Evolutionary conservation across 2,797 vertebrate genomes (phyloP).

Genomic region (Falco peregrinus): DNA sequence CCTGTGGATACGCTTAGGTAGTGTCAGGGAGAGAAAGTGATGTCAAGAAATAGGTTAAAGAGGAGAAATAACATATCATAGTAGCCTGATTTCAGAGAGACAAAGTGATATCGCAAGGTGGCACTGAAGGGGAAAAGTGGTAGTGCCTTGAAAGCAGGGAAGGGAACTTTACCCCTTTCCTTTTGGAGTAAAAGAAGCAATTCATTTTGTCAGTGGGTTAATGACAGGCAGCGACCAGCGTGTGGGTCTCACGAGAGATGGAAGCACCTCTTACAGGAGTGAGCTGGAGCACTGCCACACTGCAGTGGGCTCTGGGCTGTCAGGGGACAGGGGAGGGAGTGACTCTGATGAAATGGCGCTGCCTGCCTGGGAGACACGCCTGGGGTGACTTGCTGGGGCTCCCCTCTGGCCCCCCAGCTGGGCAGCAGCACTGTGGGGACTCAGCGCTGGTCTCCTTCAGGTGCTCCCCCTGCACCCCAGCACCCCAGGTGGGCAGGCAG

Average conservation of each 20-base stretch:
- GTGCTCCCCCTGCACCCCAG: neutral
- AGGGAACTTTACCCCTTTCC: neutral
- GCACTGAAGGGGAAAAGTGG: neutral
- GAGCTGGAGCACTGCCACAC: neutral
- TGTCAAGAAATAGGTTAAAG: neutral
- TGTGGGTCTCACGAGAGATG: neutral
- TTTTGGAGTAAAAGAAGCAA: neutral
- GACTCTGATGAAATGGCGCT: neutral
- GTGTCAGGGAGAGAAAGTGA: neutral
- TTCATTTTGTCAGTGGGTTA: neutral
- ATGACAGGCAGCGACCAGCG: neutral
- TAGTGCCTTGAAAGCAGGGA: neutral
- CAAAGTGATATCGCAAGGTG: neutral
- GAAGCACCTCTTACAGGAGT: neutral
- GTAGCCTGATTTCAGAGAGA: neutral
- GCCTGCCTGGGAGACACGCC: neutral
- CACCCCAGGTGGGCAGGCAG: neutral
- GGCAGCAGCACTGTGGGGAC: neutral
- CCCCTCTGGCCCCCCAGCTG: neutral
- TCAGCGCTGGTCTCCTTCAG: neutral
- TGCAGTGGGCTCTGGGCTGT: neutral
- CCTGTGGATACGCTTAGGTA: neutral
- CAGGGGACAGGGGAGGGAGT: neutral
- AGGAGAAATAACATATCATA: neutral
- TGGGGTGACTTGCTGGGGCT: neutral